Evolutionary conservation across 2,888 invertebrate genomes (phyloP).

Genomic region (Nephrotoma appendiculata): DNA sequence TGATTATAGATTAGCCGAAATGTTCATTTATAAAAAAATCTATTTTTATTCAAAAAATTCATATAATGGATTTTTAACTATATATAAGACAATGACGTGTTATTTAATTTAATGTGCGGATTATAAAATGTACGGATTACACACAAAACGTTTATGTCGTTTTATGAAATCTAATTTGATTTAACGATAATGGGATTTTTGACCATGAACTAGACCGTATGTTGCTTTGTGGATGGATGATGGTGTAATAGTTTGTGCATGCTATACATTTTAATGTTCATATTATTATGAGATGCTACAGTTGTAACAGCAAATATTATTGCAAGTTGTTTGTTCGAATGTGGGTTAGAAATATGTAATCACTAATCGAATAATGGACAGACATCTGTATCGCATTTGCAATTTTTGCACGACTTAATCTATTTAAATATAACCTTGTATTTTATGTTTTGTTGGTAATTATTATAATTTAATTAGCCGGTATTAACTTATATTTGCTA

Average conservation of each 20-base stretch:
- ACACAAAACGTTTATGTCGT: neutral
- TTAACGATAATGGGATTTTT: neutral
- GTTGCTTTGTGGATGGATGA: neutral
- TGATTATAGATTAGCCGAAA: neutral
- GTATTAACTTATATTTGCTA: too few species aligned
- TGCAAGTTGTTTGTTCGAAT: too few species aligned
- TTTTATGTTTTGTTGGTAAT: too few species aligned
- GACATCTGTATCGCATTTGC: too few species aligned
- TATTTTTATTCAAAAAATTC: neutral
- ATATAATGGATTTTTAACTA: neutral
- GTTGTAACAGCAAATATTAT: too few species aligned
- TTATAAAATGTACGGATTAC: neutral
- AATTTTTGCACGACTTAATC: too few species aligned
- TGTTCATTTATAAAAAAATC: neutral
- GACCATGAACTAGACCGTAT: neutral
- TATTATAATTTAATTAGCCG: too few species aligned
- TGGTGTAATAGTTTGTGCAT: neutral
- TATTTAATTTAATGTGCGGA: neutral
- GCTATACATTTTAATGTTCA: neutral
- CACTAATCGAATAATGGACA: too few species aligned
- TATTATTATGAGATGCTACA: too few species aligned
- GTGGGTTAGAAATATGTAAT: too few species aligned
- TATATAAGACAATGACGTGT: neutral
- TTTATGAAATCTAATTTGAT: neutral
- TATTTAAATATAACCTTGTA: too few species aligned